Conservation (phyloP, 2,888 invertebrate species). For the Epinotia nisella region DNA sequence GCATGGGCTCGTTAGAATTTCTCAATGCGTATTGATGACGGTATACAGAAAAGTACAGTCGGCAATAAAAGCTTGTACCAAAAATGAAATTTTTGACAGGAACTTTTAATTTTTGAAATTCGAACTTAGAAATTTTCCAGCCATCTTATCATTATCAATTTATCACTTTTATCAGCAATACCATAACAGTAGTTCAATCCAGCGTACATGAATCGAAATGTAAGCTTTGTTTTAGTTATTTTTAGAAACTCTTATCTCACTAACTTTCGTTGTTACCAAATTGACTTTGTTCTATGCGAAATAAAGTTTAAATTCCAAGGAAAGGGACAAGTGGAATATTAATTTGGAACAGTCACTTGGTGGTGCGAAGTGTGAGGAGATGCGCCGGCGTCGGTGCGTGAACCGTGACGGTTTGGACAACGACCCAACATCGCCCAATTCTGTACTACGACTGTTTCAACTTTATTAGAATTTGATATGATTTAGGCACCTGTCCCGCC, state of each 20-base stretch:
- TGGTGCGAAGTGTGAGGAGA: slow-evolving; percentile 26
- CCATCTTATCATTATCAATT: slow-evolving; percentile 11
- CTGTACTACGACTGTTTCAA: slow-evolving; percentile 27
- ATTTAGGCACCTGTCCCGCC: background rate
- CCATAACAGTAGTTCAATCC: slow-evolving; percentile 2
- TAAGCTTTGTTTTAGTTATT: background rate
- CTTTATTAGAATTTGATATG: slow-evolving; percentile 9
- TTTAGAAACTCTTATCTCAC: background rate
- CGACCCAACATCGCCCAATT: slow-evolving; percentile 47
- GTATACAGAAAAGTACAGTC: too few relatives aligned
- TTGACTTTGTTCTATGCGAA: background rate
- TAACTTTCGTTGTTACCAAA: background rate
- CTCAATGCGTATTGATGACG: too few relatives aligned
- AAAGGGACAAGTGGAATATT: background rate
- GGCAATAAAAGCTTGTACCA: too few relatives aligned
- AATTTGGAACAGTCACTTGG: slow-evolving; percentile 7
- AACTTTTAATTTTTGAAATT: too few relatives aligned
- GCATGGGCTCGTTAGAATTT: too few relatives aligned
- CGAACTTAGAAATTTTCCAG: slow-evolving; percentile 1
- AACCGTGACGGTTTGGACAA: slow-evolving; percentile 54
- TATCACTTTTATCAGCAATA: too few relatives aligned
- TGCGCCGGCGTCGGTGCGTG: slow-evolving; percentile 49
- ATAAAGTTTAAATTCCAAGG: background rate
- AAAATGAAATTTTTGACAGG: too few relatives aligned
- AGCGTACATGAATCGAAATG: slow-evolving; percentile 13